Evolutionary conservation across 2,113 vertebrate species (phyloP).

Genomic region (Cromileptes altivelis): DNA sequence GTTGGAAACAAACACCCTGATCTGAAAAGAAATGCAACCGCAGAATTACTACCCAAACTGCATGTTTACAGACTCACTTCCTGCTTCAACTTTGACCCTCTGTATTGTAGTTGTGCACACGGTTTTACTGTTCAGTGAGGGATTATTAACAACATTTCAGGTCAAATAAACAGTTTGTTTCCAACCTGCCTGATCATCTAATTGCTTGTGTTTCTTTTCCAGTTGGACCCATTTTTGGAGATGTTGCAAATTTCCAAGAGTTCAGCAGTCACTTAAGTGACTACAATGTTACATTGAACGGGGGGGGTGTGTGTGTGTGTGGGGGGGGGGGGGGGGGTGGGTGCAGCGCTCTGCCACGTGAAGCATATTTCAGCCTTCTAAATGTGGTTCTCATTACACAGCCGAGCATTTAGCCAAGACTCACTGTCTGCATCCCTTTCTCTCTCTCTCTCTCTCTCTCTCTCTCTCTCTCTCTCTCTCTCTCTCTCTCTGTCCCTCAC

Average conservation of each 20-base stretch:
- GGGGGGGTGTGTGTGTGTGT: conserved; percentile 67
- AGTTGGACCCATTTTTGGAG: background rate
- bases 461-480: conserved; percentile 59
- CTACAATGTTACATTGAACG: background rate
- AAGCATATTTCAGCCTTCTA: conserved; percentile 86
- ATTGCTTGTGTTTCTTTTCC: background rate
- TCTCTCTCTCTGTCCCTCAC: background rate
- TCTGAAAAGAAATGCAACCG: too few species aligned
- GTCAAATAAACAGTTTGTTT: background rate
- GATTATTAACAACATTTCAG: background rate
- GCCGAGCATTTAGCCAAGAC: conserved; percentile 87
- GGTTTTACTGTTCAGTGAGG: background rate
- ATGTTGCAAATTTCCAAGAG: background rate
- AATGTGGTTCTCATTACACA: conserved; percentile 92
- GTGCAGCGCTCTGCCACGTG: conserved; percentile 85
- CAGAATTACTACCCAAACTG: background rate
- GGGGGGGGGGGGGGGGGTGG: conserved; percentile 48
- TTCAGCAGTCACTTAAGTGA: background rate
- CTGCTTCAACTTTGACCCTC: background rate
- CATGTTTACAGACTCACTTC: background rate
- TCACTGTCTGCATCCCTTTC: conserved; percentile 83
- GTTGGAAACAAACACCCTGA: background rate
- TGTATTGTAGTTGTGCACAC: background rate
- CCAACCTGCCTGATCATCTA: background rate
- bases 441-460: conserved; percentile 60